A percentile compares a stretch with the other conserved stretches of the same genome.
Conservation (phyloP, 2,113 vertebrate genomes). For the Myodes glareolus region DNA sequence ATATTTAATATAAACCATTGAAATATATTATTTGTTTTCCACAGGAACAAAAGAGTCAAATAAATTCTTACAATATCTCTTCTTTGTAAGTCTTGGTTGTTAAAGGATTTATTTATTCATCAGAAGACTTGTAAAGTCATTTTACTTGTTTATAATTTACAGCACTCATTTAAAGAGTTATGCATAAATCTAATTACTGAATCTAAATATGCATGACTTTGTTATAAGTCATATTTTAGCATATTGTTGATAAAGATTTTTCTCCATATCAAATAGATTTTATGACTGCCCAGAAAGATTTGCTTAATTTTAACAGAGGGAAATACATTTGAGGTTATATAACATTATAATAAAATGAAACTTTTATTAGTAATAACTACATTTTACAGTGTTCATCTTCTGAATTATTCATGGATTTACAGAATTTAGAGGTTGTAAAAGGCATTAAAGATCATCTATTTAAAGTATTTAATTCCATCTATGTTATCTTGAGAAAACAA, state of each 20-base stretch:
- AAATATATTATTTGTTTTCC: neutral
- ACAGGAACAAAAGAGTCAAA: neutral
- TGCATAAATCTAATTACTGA: neutral
- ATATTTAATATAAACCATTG: neutral
- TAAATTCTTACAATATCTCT: neutral
- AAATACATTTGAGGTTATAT: slow-evolving; percentile 33
- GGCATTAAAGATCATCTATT: neutral
- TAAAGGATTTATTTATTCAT: neutral
- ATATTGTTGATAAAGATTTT: slow-evolving; percentile 17
- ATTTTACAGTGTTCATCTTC: slow-evolving; percentile 46
- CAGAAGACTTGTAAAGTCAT: neutral
- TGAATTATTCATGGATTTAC: neutral
- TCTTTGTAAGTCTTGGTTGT: neutral
- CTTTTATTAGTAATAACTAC: slow-evolving; percentile 29
- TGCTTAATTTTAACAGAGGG: neutral
- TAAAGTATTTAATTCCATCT: neutral
- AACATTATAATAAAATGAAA: slow-evolving; percentile 33
- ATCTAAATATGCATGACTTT: slow-evolving; percentile 42
- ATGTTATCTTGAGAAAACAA: neutral
- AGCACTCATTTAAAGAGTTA: neutral
- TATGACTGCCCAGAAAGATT: slow-evolving; percentile 1
- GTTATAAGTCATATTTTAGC: slow-evolving; percentile 40
- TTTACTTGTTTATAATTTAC: neutral
- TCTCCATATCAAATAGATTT: neutral
- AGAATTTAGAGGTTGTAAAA: neutral